Evolutionary conservation across 92 coral and sea anemone species (phyloP), one percentile per base, ranked within the genome.

Genomic region (Actinernus sp.): DNA sequence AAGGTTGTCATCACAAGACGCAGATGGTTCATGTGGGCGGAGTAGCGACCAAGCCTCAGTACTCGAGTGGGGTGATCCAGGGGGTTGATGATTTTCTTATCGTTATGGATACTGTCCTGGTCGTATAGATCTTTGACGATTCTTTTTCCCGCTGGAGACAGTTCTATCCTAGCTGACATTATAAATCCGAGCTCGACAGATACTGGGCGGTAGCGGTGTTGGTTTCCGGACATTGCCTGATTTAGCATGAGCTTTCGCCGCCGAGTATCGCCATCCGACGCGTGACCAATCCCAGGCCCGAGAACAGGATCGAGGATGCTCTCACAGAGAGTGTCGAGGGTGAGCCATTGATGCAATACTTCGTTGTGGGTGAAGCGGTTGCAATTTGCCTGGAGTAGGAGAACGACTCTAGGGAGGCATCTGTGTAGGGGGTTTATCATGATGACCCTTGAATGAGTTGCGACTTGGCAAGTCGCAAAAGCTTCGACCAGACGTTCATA

Each of bases 361-460:
- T 80, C 79, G 32, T 70, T 79, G 73, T 79, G 73, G 2, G 86
- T 79, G 28, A 79, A 79, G 13, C 67, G 73, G 51, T 78, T 78
- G 33, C 74, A 79, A 38, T 27, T 69, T 5, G 86, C 79, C 54
- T 69, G 79, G 17, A 80, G 80, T 1, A 80, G 25, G 22, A 80
- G 66, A 49, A 71, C 85, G 1, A 68, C 21, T 69, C 58, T 81
- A 7, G 88, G 87, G 4, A 71, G 81, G 49, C 49, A 54, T 55
- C 57, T 55, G 31, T 71, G 81, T 0, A 71, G 70, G 22, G 81
- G 74, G 21, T 81, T 71, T 0, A 81, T 63, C 87, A 71, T 81
- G 14, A 81, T 72, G 62, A 71, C 87, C 12, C 69, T 48, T 26
- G 87, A 70, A 58, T 73, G 88, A 14, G 88, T 81, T 37, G 88